phyloP scores from a whole-genome alignment of 2,113 vertebrate species.

The Corythoichthys intestinalis region DNA sequence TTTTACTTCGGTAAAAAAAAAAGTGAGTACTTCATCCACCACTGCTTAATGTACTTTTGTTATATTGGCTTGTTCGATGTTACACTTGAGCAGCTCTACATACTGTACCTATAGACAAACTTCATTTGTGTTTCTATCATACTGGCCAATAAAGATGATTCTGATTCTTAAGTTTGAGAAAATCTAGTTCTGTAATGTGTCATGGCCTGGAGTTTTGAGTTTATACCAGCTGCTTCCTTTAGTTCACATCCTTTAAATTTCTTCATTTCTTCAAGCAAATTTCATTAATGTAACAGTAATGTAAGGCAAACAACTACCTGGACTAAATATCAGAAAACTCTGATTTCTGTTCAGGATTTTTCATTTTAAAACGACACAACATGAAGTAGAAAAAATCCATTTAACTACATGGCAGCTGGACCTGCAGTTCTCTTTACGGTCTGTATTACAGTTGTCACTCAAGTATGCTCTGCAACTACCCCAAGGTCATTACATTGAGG shows the following conservation, averaged over 20 bases:
- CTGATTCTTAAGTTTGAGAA: not conserved
- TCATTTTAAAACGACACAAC: conserved; percentile 15
- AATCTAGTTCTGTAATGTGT: not conserved
- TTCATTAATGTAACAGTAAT: not conserved
- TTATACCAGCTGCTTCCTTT: not conserved
- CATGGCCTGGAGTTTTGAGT: not conserved
- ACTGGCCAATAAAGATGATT: too few relatives aligned
- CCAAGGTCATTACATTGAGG: conserved; percentile 67
- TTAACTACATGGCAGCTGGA: conserved; percentile 19
- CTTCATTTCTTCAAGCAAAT: not conserved
- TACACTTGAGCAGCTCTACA: too few relatives aligned
- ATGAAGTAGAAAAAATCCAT: conserved; percentile 7
- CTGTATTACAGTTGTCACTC: conserved; percentile 38
- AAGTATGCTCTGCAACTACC: conserved; percentile 32
- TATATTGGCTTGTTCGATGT: too few relatives aligned
- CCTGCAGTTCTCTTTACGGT: conserved; percentile 20
- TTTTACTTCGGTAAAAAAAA: too few relatives aligned
- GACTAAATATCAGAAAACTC: not conserved
- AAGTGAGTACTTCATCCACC: too few relatives aligned
- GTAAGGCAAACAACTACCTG: not conserved
- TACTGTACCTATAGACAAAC: too few relatives aligned
- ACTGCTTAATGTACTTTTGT: too few relatives aligned
- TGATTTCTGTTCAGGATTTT: conserved; percentile 1
- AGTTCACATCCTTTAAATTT: not conserved
- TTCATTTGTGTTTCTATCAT: too few relatives aligned